Conservation (phyloP, 1,140 invertebrate species). For the Zaprionus capensis region DNA sequence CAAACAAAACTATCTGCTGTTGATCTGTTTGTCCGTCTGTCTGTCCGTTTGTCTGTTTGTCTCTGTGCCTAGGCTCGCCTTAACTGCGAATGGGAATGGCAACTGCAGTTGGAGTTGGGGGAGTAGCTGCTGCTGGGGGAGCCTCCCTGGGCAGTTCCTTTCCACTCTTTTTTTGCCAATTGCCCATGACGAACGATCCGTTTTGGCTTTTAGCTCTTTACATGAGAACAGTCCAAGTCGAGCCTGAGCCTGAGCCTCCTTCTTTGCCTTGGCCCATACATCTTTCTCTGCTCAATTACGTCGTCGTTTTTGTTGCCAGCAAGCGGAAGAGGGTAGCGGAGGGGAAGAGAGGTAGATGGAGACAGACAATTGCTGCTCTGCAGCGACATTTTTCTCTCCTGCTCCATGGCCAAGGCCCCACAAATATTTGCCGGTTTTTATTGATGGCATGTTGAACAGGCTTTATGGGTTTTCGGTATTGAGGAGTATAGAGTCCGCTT, state of each 20-base stretch:
- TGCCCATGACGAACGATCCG: conserved; percentile 79
- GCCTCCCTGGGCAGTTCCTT: conserved; percentile 30
- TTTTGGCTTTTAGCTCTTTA: conserved; percentile 78
- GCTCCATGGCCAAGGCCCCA: conserved; percentile 47
- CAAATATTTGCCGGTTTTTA: conserved; percentile 71
- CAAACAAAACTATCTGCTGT: conserved; percentile 78
- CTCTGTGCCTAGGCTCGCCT: conserved; percentile 26
- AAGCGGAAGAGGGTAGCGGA: neutral
- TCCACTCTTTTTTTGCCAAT: conserved; percentile 63
- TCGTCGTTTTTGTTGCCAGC: conserved; percentile 58
- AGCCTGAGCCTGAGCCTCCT: neutral
- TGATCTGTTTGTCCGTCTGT: conserved; percentile 66
- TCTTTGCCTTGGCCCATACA: conserved; percentile 49
- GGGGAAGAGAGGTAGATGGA: neutral
- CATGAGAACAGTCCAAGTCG: conserved; percentile 22
- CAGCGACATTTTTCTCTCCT: conserved; percentile 72
- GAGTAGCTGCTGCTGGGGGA: conserved; percentile 18
- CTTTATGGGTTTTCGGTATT: conserved; percentile 67
- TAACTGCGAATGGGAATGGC: conserved; percentile 2
- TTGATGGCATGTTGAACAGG: conserved; percentile 82
- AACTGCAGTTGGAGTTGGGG: conserved; percentile 6
- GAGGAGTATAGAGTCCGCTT: neutral
- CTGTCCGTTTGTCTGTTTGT: conserved; percentile 19
- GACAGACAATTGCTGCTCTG: conserved; percentile 62
- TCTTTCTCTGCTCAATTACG: conserved; percentile 78